Evolutionary conservation across 2,888 invertebrate genomes (phyloP).

Genomic region (Epirrita christyi): DNA sequence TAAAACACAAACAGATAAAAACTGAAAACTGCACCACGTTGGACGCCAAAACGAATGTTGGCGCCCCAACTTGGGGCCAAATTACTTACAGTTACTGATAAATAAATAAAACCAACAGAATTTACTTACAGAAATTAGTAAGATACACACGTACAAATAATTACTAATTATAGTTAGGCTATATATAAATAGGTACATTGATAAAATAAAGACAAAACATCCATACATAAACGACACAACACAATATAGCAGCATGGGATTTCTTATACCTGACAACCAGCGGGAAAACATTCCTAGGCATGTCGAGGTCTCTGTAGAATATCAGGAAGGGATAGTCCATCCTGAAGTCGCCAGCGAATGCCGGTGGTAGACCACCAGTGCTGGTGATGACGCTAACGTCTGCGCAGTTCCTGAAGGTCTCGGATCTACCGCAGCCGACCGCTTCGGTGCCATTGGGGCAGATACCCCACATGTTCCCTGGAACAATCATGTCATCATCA

Average conservation of each 20-base stretch:
- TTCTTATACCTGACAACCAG: conserved; percentile 88
- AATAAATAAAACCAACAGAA: neutral
- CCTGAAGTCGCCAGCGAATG: conserved; percentile 86
- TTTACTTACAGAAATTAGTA: conserved; percentile 1
- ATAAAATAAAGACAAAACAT: conserved; percentile 3
- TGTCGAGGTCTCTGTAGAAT: conserved; percentile 89
- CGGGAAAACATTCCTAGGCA: conserved; percentile 88
- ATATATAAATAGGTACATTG: neutral
- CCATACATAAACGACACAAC: conserved; percentile 23
- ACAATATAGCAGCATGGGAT: neutral
- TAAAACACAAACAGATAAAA: conserved; percentile 15
- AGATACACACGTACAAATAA: conserved; percentile 5
- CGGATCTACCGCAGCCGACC: conserved; percentile 95
- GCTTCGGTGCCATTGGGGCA: conserved; percentile 94
- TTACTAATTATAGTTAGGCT: neutral
- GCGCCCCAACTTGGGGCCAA: conserved; percentile 19
- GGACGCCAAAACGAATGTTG: conserved; percentile 21
- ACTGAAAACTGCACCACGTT: conserved; percentile 23
- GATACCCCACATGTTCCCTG: conserved; percentile 96
- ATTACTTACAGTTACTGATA: neutral
- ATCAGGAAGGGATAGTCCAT: conserved; percentile 89
- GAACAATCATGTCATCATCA: conserved; percentile 14
- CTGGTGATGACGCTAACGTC: conserved; percentile 93
- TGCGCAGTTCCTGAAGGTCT: conserved; percentile 96
- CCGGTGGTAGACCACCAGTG: conserved; percentile 89